A percentile compares a stretch with the other conserved stretches of the same genome.
phyloP scores from a whole-genome alignment of 1,140 invertebrate genomes.

The Pseudomyrmex pallidus region DNA sequence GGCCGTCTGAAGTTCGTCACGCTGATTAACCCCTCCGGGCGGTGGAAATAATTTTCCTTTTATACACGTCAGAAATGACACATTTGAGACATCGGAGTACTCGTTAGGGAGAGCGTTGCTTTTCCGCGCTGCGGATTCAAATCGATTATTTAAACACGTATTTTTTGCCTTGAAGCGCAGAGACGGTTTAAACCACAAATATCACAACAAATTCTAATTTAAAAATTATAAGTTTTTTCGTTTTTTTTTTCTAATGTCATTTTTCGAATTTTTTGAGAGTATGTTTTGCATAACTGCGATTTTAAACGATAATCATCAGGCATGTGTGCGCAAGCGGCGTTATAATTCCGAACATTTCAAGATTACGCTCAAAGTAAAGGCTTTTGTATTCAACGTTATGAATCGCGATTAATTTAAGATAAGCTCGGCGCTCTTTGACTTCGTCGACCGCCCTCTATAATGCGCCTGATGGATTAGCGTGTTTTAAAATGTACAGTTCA shows the following conservation, averaged over 20 bases:
- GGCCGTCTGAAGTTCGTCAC: conserved; percentile 60
- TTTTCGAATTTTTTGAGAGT: background rate
- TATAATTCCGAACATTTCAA: conserved; percentile 19
- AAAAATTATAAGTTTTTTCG: background rate
- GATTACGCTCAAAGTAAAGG: background rate
- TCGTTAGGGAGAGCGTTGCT: background rate
- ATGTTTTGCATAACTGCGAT: background rate
- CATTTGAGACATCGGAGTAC: background rate
- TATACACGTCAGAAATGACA: conserved; percentile 15
- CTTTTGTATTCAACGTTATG: conserved; percentile 23
- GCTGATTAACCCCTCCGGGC: conserved; percentile 37
- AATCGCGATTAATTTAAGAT: conserved; percentile 54
- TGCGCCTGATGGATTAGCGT: conserved; percentile 40
- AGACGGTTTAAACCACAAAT: background rate
- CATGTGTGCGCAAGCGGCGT: background rate
- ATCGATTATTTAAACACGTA: background rate
- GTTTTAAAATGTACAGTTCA: conserved; percentile 55
- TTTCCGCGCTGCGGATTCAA: background rate
- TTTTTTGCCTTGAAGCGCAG: background rate
- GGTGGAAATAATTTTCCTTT: conserved; percentile 63
- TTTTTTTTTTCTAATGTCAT: too few species aligned
- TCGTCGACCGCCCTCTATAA: conserved; percentile 27
- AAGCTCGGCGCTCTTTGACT: conserved; percentile 44
- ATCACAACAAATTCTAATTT: background rate
- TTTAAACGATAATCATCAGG: conserved; percentile 17